Evolutionary conservation across 2,113 vertebrate species (phyloP), one percentile per base, ranked within the genome.

Genomic region (Girardinichthys multiradiatus): DNA sequence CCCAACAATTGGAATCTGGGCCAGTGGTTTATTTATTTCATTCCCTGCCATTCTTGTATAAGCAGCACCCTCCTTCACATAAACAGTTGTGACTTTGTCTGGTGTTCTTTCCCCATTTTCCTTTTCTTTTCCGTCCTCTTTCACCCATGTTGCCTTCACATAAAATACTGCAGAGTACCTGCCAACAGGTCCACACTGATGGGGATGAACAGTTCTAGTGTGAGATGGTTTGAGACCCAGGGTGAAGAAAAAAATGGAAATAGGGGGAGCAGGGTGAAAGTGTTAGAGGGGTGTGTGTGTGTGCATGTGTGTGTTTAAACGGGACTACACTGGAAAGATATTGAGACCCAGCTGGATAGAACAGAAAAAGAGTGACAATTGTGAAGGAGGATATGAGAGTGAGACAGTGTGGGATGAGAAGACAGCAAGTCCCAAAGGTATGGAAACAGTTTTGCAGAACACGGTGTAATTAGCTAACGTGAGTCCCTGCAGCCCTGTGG

Each of bases 1-100:
- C 84, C 73, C 83, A 90, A 88, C 89, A 85, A 90, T 90, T 89
- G 85, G 84, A 91, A 93, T 91, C 89, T 91, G 88, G 91, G 87
- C 90, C 91, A 92, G 85, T 67, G 81, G 74, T 74, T 93, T 89
- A 90, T 91, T 90, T 90, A 86, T 91, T 91, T 87, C 35, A 89
- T 92, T 90, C 63, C 64, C 57, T 14, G 30, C 69, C 70, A 37
- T 83, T 77, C 78, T 77, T 82, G 76, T 69, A 70, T 80, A 75
- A 83, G 86, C 78, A 64, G 75, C 76, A 51, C 29, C 78, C 74
- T 74, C 72, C 81, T 82, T 78, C 72, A 79, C 68, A 81, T 70
- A 84, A 85, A 90, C 69, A 83, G 82, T 80, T 85, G 72, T 84
- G 70, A 83, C 68, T 83, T 81, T 87, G 86, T 85, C 61, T 73